Evolutionary conservation across 2,888 invertebrate genomes (phyloP), one percentile per base, ranked within the genome.

Genomic region (Atethmia centrago): DNA sequence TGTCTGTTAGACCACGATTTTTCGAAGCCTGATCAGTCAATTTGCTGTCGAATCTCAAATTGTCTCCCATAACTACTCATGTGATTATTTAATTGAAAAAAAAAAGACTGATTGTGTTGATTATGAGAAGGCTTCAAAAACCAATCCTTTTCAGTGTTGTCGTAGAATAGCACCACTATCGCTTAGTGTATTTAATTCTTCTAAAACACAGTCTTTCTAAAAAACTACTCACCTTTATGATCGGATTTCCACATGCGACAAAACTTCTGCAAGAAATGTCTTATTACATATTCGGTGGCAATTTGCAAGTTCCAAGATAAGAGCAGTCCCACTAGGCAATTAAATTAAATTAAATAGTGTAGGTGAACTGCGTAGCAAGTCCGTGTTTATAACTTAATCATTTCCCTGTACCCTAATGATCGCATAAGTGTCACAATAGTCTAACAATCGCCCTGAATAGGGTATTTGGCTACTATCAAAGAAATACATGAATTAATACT

Each of bases 121-220:
- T 36, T 36, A 36, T 36, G 36, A 36, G 31, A 58, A 21, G 25
- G 28, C 19, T 73, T 51, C 16, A 25, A 8, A 31, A 72, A 74
- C 31, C 16, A 2, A 16, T 55, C 19, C 5, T 40, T 12, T 3
- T 72, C 55, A 25, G 28, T 65, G 68, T 65, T 75, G 58, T 79
- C 16, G 56, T 79, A 74, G 66, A 42, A 9, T 55, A 55, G 75
- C 75, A 80, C 80, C 16, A 63, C 67, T 64, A 16, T 64, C 36
- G 75, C 80, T 80, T 80, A 53, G 49, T 53, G 16, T 64, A 40
- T 14, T 14, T 62, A 67, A 7, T 31, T n/a, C 45, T 77, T 45
- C 14, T 55, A 12, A 47, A 40, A 53, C 62, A 62, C 62, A 14
- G 16, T 45, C 63, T 77, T 51, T n/a, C 16, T 53, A n/a, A 7